phyloP scores from a whole-genome alignment of 1,140 invertebrate species.

The Drosophila littoralis region DNA sequence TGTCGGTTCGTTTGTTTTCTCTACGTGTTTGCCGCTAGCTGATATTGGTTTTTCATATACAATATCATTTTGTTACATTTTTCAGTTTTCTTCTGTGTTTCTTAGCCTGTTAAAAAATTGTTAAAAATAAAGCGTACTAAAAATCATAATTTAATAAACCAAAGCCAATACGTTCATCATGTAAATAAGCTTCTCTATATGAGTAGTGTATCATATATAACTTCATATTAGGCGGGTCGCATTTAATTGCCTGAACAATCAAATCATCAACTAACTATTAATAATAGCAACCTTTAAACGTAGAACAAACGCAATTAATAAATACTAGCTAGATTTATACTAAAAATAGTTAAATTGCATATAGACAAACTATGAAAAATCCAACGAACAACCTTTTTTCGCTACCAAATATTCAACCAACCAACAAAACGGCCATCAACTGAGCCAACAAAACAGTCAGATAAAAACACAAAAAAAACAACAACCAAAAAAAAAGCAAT shows the following conservation, averaged over 20 bases:
- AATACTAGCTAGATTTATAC: slow-evolving; percentile 58
- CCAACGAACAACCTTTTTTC: slow-evolving; percentile 79
- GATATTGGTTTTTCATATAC: slow-evolving; percentile 51
- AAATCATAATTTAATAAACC: slow-evolving; percentile 37
- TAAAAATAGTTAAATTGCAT: slow-evolving; percentile 67
- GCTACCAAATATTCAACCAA: slow-evolving; percentile 61
- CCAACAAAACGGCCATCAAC: slow-evolving; percentile 30
- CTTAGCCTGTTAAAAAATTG: slow-evolving; percentile 35
- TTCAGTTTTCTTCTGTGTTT: slow-evolving; percentile 51
- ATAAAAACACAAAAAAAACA: slow-evolving; percentile 50
- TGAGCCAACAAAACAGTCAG: slow-evolving; percentile 37
- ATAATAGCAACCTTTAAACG: slow-evolving; percentile 66
- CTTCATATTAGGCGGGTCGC: slow-evolving; percentile 44
- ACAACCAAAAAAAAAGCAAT: slow-evolving; percentile 19
- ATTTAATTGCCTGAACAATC: slow-evolving; percentile 53
- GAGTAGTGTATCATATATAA: slow-evolving; percentile 62
- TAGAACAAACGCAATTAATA: slow-evolving; percentile 58
- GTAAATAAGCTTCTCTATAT: slow-evolving; percentile 75
- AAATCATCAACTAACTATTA: slow-evolving; percentile 51
- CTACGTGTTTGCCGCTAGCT: slow-evolving; percentile 69
- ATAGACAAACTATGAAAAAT: slow-evolving; percentile 73
- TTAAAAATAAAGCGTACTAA: slow-evolving; percentile 17
- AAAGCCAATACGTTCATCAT: slow-evolving; percentile 63
- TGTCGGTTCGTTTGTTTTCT: slow-evolving; percentile 74
- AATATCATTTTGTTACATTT: slow-evolving; percentile 43